phyloP scores from a whole-genome alignment of 1,140 invertebrate species.

The Protaetia brevitarsis region DNA sequence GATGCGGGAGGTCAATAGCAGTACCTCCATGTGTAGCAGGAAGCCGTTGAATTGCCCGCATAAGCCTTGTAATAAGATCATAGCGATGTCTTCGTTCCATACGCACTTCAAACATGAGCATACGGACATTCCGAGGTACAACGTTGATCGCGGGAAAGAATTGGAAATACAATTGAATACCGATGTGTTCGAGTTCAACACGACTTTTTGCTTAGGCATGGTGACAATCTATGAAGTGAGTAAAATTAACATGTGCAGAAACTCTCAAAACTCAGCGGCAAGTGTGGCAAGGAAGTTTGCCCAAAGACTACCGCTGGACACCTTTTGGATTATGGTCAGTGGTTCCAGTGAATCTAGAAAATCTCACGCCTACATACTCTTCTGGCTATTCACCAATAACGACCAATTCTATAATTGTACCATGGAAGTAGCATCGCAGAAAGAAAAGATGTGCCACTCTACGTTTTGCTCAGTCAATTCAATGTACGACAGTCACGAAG shows the following conservation, averaged over 20 bases:
- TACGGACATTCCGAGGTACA: slow-evolving; percentile 34
- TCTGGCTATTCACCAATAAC: slow-evolving; percentile 43
- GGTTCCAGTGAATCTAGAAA: slow-evolving; percentile 33
- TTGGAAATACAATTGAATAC: slow-evolving; percentile 33
- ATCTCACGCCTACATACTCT: slow-evolving; percentile 31
- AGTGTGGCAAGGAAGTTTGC: slow-evolving; percentile 36
- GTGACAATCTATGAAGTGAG: slow-evolving; percentile 40
- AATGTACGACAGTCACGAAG: slow-evolving; percentile 34
- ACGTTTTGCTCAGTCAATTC: slow-evolving; percentile 38
- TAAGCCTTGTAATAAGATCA: slow-evolving; percentile 39
- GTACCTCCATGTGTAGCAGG: slow-evolving; percentile 28
- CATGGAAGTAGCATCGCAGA: slow-evolving; percentile 38
- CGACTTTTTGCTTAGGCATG: slow-evolving; percentile 35
- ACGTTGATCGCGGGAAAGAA: slow-evolving; percentile 36
- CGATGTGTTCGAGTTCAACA: slow-evolving; percentile 30
- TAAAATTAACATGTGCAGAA: slow-evolving; percentile 31
- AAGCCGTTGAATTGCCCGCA: slow-evolving; percentile 43
- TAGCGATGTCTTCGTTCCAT: slow-evolving; percentile 41
- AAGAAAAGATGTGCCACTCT: slow-evolving; percentile 38
- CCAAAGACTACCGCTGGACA: slow-evolving; percentile 37
- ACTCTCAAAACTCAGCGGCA: slow-evolving; percentile 30
- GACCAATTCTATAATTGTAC: slow-evolving; percentile 38
- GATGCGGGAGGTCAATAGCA: slow-evolving; percentile 20
- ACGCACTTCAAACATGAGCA: slow-evolving; percentile 45
- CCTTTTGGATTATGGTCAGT: slow-evolving; percentile 44